Evolutionary conservation across 2,797 vertebrate genomes (phyloP).

Genomic region (Buphagus erythrorhynchus): DNA sequence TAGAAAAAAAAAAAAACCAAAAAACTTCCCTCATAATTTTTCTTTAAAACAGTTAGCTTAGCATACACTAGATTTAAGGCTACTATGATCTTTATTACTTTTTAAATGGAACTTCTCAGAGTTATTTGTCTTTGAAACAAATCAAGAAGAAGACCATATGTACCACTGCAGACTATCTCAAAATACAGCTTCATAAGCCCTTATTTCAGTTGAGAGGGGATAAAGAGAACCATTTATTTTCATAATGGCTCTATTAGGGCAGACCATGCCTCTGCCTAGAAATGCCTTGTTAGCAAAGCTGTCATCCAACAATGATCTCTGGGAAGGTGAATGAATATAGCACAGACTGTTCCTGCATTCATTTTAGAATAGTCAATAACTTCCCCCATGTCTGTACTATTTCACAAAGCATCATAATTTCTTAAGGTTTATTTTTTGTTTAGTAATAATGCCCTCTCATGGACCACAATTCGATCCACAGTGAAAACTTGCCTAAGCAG

Average conservation of each 20-base stretch:
- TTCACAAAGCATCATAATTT: conserved; percentile 73
- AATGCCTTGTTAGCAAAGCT: conserved; percentile 78
- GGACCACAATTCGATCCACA: conserved; percentile 70
- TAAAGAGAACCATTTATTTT: conserved; percentile 77
- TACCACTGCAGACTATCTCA: conserved; percentile 41
- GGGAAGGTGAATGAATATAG: conserved; percentile 55
- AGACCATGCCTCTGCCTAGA: conserved; percentile 66
- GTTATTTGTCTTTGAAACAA: conserved; percentile 56
- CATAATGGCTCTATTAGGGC: conserved; percentile 73
- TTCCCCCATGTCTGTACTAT: conserved; percentile 52
- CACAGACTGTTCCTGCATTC: conserved; percentile 37
- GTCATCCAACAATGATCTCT: conserved; percentile 67
- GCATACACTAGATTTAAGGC: background rate
- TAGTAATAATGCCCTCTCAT: conserved; percentile 51
- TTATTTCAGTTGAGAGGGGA: conserved; percentile 59
- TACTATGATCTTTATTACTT: conserved; percentile 45
- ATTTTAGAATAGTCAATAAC: conserved; percentile 60
- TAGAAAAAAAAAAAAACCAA: background rate
- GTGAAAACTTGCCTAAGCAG: conserved; percentile 72
- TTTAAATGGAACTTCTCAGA: conserved; percentile 37
- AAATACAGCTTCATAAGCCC: conserved; percentile 63
- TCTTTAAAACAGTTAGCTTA: background rate
- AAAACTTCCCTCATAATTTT: background rate
- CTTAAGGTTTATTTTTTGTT: conserved; percentile 60
- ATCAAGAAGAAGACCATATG: conserved; percentile 27